Base-by-base conservation (phyloP, 2,797 vertebrate species). In the Protonibea diacanthus region DNA sequence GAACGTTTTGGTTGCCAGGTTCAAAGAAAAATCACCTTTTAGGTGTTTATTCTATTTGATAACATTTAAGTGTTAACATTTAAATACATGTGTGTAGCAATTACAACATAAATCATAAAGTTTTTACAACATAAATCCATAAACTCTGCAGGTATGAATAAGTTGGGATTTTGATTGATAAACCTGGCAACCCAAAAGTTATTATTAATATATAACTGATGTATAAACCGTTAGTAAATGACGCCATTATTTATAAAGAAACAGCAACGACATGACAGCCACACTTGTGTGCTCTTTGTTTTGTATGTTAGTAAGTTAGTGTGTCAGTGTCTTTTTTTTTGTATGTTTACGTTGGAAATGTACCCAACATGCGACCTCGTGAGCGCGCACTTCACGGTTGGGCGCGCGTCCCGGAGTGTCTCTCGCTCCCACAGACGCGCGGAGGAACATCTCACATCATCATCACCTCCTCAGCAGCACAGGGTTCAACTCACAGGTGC, bases 401-500 rank as follows among this genome's bases (percentile, higher is more conserved):
- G 56, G 83, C 81, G 82, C 86, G 84, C 83, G 70, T 20, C 57
- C 65, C 40, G n/a, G 79, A 15, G 76, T 7, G 56, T 40, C 78
- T 58, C 63, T 38, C 12, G 69, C 59, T 68, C 72, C 29, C 75
- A 33, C 72, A 51, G 84, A 66, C 78, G n/a, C 79, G 3, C 83
- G 3, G 61, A 44, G 60, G 33, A 9, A 9, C 58, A 79, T 68
- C 80, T 76, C 68, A 64, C 53, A 76, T 33, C 80, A 71, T 79
- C 88, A 70, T 58, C 88, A 72, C 25, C 38, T 25, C 59, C 38
- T 25, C 59, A 70, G 82, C 87, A 59, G 64, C 63, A 33, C 86
- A 17, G 38, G 86, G 70, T 86, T 53, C 81, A 68, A 74, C 51
- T 84, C 76, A 57, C 82, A 63, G 80, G 76, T 71, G 81, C 61